Conservation (phyloP, 2,797 vertebrate species). For the Sebastes hubbsi region DNA sequence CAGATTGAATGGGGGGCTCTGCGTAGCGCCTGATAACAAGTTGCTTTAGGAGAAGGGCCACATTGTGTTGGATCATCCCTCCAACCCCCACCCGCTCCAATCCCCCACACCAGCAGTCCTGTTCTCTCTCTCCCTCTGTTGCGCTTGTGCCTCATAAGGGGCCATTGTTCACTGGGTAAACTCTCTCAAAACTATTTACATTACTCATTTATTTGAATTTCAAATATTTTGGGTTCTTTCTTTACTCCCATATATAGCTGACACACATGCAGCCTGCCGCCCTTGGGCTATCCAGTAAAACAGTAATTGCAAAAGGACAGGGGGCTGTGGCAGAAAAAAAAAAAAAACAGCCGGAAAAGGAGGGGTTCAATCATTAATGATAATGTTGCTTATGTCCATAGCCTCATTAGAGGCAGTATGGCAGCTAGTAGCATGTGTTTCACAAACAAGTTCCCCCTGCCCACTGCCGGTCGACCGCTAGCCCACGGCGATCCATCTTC, state of each 20-base stretch:
- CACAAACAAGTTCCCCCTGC: slow-evolving; percentile 93
- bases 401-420: slow-evolving; percentile 92
- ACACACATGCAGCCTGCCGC: slow-evolving; percentile 64
- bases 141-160: slow-evolving; percentile 96
- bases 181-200: slow-evolving; percentile 99
- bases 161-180: slow-evolving; percentile 98
- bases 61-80: slow-evolving; percentile 97
- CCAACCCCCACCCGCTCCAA: slow-evolving; percentile 78
- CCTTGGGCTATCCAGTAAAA: slow-evolving; percentile 89
- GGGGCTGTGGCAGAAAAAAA: slow-evolving; percentile 35
- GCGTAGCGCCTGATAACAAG: slow-evolving; percentile 98
- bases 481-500: slow-evolving; percentile 82
- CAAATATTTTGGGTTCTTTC: slow-evolving; percentile 81
- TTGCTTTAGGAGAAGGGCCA: slow-evolving; percentile 96
- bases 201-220: slow-evolving; percentile 99
- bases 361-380: slow-evolving; percentile 92
- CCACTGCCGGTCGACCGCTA: slow-evolving; percentile 78
- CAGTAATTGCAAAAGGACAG: slow-evolving; percentile 88
- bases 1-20: slow-evolving; percentile 97
- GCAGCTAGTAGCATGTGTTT: slow-evolving; percentile 88
- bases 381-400: slow-evolving; percentile 92
- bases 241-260: slow-evolving; percentile 38
- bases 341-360: slow-evolving; percentile 49
- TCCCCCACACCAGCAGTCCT: slow-evolving; percentile 70
- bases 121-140: slow-evolving; percentile 76